Conservation (phyloP, 2,113 vertebrate species). For the Triplophysa rosa region DNA sequence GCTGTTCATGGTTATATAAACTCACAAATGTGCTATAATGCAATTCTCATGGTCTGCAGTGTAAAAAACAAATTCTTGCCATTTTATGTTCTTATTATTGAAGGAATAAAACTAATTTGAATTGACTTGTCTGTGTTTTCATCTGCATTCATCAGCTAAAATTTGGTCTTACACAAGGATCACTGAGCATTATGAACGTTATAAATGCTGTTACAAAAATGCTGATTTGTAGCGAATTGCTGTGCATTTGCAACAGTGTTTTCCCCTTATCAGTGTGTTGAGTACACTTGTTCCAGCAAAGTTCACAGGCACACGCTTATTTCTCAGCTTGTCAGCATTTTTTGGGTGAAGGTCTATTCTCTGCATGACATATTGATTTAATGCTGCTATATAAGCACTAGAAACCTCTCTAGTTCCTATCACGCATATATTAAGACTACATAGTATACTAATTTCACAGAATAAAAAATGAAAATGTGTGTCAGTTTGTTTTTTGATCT, state of each 20-base stretch:
- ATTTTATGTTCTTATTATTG: conserved; percentile 12
- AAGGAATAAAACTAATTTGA: not conserved
- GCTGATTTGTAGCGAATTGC: not conserved
- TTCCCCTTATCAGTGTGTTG: not conserved
- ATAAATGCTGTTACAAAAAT: too few relatives aligned
- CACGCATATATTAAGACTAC: not conserved
- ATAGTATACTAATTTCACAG: not conserved
- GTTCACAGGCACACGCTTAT: not conserved
- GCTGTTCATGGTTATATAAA: conserved; percentile 2
- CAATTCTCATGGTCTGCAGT: not conserved
- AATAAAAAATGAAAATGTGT: too few relatives aligned
- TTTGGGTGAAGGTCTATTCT: conserved; percentile 17
- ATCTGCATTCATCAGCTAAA: too few relatives aligned
- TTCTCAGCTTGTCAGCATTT: conserved; percentile 7
- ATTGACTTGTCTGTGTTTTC: not conserved
- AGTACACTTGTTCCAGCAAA: not conserved
- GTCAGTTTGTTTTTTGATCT: too few relatives aligned
- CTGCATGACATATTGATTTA: not conserved
- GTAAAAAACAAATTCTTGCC: not conserved
- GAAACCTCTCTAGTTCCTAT: not conserved
- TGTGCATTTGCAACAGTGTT: conserved; percentile 2
- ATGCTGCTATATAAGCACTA: not conserved
- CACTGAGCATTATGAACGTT: too few relatives aligned
- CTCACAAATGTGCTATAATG: not conserved
- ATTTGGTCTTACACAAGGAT: too few relatives aligned